Evolutionary conservation across 1,140 invertebrate genomes (phyloP).

Genomic region (Parapsyche elsis): DNA sequence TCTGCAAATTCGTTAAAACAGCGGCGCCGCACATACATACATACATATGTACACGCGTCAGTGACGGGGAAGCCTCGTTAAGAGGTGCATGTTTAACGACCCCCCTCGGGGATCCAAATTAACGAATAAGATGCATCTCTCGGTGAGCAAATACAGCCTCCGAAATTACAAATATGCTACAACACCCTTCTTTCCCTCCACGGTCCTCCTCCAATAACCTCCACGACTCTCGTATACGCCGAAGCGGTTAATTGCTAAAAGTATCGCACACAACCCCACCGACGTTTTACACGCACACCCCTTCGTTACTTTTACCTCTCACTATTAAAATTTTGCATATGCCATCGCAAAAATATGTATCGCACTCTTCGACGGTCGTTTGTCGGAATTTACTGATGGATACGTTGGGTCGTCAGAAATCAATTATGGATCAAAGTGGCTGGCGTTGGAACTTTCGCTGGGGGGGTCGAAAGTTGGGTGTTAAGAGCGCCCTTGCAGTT

Average conservation of each 20-base stretch:
- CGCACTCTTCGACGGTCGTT: neutral
- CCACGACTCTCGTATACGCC: neutral
- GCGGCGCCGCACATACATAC: too few species aligned
- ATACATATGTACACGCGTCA: too few species aligned
- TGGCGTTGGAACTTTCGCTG: constrained; percentile 4
- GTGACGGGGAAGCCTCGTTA: neutral
- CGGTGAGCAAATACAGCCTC: constrained; percentile 9
- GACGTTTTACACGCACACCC: neutral
- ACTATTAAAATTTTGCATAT: too few species aligned
- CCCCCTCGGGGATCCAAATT: constrained; percentile 14
- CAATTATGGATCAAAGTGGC: constrained; percentile 40
- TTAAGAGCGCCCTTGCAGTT: constrained; percentile 41
- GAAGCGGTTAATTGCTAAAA: constrained; percentile 25
- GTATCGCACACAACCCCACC: neutral
- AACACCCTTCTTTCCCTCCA: neutral
- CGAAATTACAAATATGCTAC: constrained; percentile 20
- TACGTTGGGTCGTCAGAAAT: constrained; percentile 12
- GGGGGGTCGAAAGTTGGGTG: constrained; percentile 31
- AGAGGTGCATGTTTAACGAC: constrained; percentile 7
- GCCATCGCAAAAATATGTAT: too few species aligned
- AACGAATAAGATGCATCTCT: constrained; percentile 20
- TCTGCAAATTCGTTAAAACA: too few species aligned
- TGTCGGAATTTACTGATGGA: neutral
- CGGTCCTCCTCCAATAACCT: constrained; percentile 1
- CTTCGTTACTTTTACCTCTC: too few species aligned